Percentiles rank a stretch among this genome's conserved stretches.
Conservation (phyloP, 2,113 vertebrate species). For the Eleginops maclovinus region DNA sequence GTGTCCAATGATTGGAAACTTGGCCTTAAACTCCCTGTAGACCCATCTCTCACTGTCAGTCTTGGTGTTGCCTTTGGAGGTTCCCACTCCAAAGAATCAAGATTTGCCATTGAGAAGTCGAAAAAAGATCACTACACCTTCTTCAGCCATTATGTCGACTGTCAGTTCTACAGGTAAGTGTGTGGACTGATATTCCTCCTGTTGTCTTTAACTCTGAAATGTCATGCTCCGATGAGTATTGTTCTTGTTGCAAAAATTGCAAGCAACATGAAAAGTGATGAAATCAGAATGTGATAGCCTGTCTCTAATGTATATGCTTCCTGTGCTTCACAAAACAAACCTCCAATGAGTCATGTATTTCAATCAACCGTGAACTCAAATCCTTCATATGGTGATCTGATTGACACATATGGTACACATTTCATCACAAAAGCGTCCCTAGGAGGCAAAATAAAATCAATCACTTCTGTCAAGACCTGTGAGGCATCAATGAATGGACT, state of each 20-base stretch:
- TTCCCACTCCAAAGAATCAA: constrained; percentile 57
- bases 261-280: neutral
- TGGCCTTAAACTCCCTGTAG: constrained; percentile 65
- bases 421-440: constrained; percentile 58
- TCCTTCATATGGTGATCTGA: constrained; percentile 48
- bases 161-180: constrained; percentile 68
- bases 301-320: neutral
- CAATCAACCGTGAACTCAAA: constrained; percentile 35
- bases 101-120: constrained; percentile 55
- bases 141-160: constrained; percentile 63
- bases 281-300: neutral
- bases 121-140: constrained; percentile 74
- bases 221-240: neutral
- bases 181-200: neutral
- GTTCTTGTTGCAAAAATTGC: neutral
- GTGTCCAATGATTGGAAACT: constrained; percentile 76
- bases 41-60: rapidly evolving
- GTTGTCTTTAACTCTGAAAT: neutral
- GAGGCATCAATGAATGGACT: constrained; percentile 55
- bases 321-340: constrained; percentile 37
- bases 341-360: constrained; percentile 62
- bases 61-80: constrained; percentile 38
- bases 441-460: constrained; percentile 61
- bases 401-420: constrained; percentile 76
- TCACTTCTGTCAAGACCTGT: constrained; percentile 70